phyloP scores from a whole-genome alignment of 2,113 vertebrate species.

The Vidua chalybeata region DNA sequence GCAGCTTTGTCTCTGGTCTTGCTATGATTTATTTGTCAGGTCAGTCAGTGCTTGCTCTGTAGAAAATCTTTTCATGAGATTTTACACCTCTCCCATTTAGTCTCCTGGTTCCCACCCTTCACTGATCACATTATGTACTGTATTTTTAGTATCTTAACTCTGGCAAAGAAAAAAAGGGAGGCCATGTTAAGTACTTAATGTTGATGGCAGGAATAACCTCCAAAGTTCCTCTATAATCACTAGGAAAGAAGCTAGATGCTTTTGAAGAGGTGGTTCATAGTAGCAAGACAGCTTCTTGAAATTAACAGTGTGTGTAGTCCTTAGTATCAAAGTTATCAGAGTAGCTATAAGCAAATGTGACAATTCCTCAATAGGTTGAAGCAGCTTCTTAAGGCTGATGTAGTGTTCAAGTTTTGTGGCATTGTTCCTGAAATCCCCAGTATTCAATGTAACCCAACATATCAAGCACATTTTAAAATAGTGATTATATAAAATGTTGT shows the following conservation, averaged over 20 bases:
- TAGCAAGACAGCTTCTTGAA: background rate
- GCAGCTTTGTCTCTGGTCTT: background rate
- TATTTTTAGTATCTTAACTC: background rate
- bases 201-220: background rate
- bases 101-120: background rate
- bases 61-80: background rate
- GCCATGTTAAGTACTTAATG: background rate
- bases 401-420: background rate
- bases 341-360: background rate
- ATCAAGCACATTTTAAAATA: background rate
- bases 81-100: background rate
- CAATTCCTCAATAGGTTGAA: background rate
- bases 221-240: background rate
- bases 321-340: background rate
- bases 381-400: background rate
- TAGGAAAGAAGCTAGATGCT: background rate
- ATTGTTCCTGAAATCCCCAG: background rate
- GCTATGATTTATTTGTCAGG: background rate
- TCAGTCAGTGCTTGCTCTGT: background rate
- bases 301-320: background rate
- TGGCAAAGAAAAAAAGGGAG: background rate
- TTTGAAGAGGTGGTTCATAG: background rate
- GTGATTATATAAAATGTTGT: background rate
- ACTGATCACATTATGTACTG: background rate
- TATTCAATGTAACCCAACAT: background rate